A percentile compares a stretch with the other conserved stretches of the same genome.
Conservation (phyloP, 2,113 vertebrate genomes). For the Circaetus gallicus region DNA sequence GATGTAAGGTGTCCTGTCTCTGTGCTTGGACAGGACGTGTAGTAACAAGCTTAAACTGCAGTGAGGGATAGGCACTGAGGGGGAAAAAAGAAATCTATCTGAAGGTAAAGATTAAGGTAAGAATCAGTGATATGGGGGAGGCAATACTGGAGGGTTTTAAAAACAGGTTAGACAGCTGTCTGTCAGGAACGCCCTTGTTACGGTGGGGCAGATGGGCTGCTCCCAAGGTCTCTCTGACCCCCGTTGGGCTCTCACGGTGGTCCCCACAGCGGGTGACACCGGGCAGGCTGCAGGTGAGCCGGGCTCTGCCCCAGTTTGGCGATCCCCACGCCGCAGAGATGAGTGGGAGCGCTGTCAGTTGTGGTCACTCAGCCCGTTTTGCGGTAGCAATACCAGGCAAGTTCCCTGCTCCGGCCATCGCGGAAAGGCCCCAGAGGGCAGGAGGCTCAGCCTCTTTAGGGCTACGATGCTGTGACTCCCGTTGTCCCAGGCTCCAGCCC, state of each 20-base stretch:
- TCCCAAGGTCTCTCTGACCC: background rate
- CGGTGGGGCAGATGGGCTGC: background rate
- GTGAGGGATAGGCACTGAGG: background rate
- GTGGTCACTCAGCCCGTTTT: background rate
- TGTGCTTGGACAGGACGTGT: background rate
- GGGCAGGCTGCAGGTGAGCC: background rate
- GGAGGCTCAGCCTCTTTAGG: background rate
- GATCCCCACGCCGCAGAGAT: rapidly evolving
- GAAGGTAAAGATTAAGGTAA: background rate
- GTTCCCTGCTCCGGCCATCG: background rate
- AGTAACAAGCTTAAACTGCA: background rate
- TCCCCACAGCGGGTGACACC: background rate
- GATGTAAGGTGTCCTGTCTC: background rate
- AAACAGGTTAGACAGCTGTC: background rate
- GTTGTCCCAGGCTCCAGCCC: background rate
- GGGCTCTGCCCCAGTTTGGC: background rate
- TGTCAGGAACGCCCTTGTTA: background rate
- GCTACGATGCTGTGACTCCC: background rate
- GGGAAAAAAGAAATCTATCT: background rate
- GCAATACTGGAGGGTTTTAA: background rate
- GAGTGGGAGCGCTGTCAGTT: background rate
- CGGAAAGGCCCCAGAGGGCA: background rate
- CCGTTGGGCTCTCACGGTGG: background rate
- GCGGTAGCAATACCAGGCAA: background rate
- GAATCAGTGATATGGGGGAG: background rate